phyloP scores from a whole-genome alignment of 2,113 vertebrate species.

The Donacobius atricapilla region DNA sequence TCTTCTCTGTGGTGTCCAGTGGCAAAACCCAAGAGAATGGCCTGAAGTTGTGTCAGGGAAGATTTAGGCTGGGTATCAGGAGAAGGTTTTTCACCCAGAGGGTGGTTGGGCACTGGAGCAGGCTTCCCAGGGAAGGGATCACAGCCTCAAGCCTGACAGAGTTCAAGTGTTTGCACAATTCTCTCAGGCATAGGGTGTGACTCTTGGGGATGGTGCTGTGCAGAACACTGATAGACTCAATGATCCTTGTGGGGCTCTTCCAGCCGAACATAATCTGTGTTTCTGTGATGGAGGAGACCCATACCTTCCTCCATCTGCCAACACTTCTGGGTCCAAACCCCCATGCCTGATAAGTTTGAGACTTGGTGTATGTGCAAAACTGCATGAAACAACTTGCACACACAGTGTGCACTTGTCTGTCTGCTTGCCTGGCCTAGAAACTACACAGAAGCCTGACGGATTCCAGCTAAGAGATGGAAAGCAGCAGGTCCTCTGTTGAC shows the following conservation, averaged over 20 bases:
- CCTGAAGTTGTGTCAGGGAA: background rate
- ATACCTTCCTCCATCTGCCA: background rate
- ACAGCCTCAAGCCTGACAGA: background rate
- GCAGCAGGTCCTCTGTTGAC: background rate
- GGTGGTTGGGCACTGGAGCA: background rate
- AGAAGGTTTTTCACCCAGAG: background rate
- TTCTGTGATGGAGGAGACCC: background rate
- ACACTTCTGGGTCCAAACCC: background rate
- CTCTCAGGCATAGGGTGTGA: background rate
- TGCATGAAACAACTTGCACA: background rate
- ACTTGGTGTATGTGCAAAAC: background rate
- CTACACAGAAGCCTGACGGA: background rate
- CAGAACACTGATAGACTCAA: background rate
- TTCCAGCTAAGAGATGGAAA: background rate
- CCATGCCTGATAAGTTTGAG: background rate
- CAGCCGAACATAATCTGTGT: background rate
- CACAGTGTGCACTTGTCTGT: background rate
- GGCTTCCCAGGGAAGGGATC: background rate
- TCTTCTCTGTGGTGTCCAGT: background rate
- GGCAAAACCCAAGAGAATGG: accelerated
- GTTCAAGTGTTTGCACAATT: background rate
- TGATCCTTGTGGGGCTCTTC: background rate
- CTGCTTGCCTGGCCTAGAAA: background rate
- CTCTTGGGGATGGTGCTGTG: background rate
- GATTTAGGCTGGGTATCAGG: background rate